Base-by-base conservation (phyloP, 2,113 vertebrate genomes). In the Pedionomus torquatus region DNA sequence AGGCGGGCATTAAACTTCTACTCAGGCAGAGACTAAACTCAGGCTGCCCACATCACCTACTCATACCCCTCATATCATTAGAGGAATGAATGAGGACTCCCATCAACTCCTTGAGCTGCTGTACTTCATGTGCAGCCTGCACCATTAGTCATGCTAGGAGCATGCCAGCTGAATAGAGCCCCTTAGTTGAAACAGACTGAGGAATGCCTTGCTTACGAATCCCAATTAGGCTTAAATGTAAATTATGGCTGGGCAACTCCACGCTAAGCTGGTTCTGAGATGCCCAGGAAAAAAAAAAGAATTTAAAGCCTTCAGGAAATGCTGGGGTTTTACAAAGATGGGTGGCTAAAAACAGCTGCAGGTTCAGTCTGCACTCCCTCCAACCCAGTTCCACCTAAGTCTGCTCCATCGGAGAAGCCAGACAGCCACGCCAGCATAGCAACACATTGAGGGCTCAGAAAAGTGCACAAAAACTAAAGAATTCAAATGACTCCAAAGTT, bases 171-270 rank as follows among this genome's bases (percentile, higher is more conserved):
- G 91, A 74, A 82, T 69, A 69, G 44, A 93, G 31, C 24, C 91
- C 93, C 95, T 96, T 84, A 93, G 94, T 94, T 96, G 83, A 94
- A 96, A 92, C 35, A 94, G 83, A 8, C 87, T 64, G 60, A 93
- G 87, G 94, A 97, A 96, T 97, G 94, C 69, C 65, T 95, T 81
- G 30, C 52, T 79, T 75, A 64, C 84, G 69, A 89, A 94, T 91
- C 80, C 52, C 93, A 84, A 87, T 93, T n/a, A 72, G 31, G 69
- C 64, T 91, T 91, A 60, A 91, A 92, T 76, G 41, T 82, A 96
- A 95, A 89, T 91, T 68, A 64, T 0, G 2, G 52, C 82, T 52
- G 81, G 65, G 81, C 77, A 70, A 61, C 81, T 96, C 87, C 43
- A 57, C 35, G 35, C 35, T 89, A 82, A 87, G 65, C 39, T 84